phyloP scores from a whole-genome alignment of 2,113 vertebrate genomes.

The Semicossyphus pulcher region DNA sequence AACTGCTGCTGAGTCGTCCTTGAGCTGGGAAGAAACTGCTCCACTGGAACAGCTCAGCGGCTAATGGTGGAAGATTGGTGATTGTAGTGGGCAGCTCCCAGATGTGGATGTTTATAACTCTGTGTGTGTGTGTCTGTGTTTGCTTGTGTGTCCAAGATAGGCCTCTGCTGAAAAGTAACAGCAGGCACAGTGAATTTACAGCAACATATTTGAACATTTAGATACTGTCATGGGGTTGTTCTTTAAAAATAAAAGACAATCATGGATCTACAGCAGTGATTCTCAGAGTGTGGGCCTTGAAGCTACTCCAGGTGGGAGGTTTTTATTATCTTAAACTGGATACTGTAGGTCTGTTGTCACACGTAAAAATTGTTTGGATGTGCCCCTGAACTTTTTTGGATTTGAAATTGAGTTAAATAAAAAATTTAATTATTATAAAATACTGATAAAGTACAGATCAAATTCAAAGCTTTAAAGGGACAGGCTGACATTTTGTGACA shows the following conservation, averaged over 20 bases:
- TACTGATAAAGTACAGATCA: not conserved
- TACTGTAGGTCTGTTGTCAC: too few relatives aligned
- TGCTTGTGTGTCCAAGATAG: not conserved
- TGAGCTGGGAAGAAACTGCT: constrained; percentile 40
- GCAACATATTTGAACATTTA: not conserved
- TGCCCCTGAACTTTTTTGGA: too few relatives aligned
- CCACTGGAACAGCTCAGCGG: constrained; percentile 32
- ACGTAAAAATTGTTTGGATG: too few relatives aligned
- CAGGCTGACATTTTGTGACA: not conserved
- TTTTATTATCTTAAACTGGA: too few relatives aligned
- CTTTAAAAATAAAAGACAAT: not conserved
- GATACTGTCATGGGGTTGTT: not conserved
- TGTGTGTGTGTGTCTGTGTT: not conserved
- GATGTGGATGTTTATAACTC: constrained; percentile 8
- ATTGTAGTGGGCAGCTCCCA: constrained; percentile 34
- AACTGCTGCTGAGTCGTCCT: constrained; percentile 41
- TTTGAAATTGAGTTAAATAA: not conserved
- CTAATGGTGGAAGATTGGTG: constrained; percentile 38
- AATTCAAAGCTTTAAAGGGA: not conserved
- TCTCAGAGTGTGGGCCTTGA: too few relatives aligned
- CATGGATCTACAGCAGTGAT: too few relatives aligned
- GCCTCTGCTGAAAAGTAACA: not conserved
- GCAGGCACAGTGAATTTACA: not conserved
- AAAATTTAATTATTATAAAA: not conserved
- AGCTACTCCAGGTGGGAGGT: too few relatives aligned